A percentile compares a stretch with the other conserved stretches of the same genome.
phyloP scores from a whole-genome alignment of 1,140 invertebrate genomes.

The Procambarus virginalis region DNA sequence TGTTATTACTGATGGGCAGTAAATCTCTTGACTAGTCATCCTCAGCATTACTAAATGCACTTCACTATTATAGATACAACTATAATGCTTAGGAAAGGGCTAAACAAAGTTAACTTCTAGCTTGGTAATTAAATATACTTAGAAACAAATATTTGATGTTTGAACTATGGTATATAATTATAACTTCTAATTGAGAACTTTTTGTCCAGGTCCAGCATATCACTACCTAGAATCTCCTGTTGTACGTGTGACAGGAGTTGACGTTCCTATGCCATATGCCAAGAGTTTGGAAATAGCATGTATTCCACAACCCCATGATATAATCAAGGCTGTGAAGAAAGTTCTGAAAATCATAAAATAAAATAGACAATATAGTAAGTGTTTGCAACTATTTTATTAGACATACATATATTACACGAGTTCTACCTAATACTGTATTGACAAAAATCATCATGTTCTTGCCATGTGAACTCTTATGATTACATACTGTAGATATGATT shows the following conservation, averaged over 20 bases:
- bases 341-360: slow-evolving; percentile 75
- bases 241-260: slow-evolving; percentile 93
- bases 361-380: background rate
- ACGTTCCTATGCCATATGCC: slow-evolving; percentile 98
- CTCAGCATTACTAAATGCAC: too few relatives aligned
- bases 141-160: too few relatives aligned
- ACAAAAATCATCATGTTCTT: background rate
- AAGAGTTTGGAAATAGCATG: slow-evolving; percentile 87
- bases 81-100: too few relatives aligned
- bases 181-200: background rate
- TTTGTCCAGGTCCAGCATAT: slow-evolving; percentile 85
- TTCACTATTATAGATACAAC: too few relatives aligned
- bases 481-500: background rate
- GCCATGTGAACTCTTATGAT: background rate
- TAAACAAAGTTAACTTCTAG: too few relatives aligned
- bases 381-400: background rate
- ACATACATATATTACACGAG: background rate
- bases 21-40: too few relatives aligned
- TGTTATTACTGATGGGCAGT: too few relatives aligned
- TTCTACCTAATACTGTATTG: background rate
- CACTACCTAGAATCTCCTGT: slow-evolving; percentile 97
- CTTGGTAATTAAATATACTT: too few relatives aligned
- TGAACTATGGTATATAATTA: background rate
- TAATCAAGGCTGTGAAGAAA: slow-evolving; percentile 79
- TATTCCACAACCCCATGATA: slow-evolving; percentile 82